phyloP scores from a whole-genome alignment of 2,797 vertebrate species.

The Onychomys leucogaster region DNA sequence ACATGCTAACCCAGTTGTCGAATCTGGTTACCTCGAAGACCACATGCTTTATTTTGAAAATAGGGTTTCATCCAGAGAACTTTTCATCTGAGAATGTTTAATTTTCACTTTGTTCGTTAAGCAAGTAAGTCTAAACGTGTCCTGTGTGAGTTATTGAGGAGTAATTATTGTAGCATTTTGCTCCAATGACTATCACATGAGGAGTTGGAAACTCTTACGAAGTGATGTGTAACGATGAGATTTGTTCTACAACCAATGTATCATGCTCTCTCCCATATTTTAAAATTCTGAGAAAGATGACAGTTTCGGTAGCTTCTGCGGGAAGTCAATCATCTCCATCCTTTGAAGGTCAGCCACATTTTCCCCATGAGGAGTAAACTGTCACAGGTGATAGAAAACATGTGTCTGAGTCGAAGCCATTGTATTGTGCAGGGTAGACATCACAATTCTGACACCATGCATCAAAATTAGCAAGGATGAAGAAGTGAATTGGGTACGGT shows the following conservation, averaged over 20 bases:
- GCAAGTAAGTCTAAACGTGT: neutral
- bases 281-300: constrained; percentile 3
- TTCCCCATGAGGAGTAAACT: constrained; percentile 55
- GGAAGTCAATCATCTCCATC: constrained; percentile 27
- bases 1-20: neutral
- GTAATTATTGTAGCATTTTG: constrained; percentile 18
- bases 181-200: neutral
- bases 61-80: neutral
- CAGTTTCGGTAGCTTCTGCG: constrained; percentile 46
- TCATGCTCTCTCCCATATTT: constrained; percentile 54
- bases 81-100: constrained; percentile 28
- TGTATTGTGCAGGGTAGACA: constrained; percentile 40
- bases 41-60: neutral
- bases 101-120: constrained; percentile 46
- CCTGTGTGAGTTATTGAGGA: constrained; percentile 26
- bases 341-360: constrained; percentile 68
- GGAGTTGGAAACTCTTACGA: constrained; percentile 46
- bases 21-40: neutral
- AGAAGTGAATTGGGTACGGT: constrained; percentile 77
- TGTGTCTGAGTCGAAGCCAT: constrained; percentile 58
- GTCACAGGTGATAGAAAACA: constrained; percentile 56
- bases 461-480: constrained; percentile 77
- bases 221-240: constrained; percentile 18
- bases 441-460: constrained; percentile 62
- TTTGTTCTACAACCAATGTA: constrained; percentile 48